Percentiles rank a stretch among this genome's conserved stretches.
Evolutionary conservation across 2,888 invertebrate species (phyloP).

Genomic region (Hololepta plana): DNA sequence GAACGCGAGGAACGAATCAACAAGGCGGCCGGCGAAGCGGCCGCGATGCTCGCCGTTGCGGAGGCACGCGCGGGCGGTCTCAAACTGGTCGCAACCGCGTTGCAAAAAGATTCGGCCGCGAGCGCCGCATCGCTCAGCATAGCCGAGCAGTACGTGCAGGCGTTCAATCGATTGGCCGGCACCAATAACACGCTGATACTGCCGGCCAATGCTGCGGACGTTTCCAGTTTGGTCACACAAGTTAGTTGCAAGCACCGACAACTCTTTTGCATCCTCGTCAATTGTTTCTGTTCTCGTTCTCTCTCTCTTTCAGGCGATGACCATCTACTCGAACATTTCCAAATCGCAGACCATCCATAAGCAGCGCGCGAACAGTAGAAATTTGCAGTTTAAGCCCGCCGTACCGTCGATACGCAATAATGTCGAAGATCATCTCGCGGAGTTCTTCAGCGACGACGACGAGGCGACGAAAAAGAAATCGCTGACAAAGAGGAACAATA

Average conservation of each 20-base stretch:
- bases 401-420: conserved; percentile 1
- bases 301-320: conserved; percentile 35
- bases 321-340: conserved; percentile 40
- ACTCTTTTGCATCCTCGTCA: conserved; percentile 3
- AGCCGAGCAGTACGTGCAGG: conserved; percentile 91
- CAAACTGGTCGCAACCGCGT: conserved; percentile 51
- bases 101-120: conserved; percentile 41
- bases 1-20: conserved; percentile 88
- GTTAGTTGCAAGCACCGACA: conserved; percentile 17
- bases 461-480: too few species aligned
- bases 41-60: conserved; percentile 80
- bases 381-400: conserved; percentile 5
- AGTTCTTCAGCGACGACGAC: conserved; percentile 26
- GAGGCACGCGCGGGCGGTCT: conserved; percentile 78
- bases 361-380: too few species aligned
- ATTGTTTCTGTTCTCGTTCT: conserved; percentile 7
- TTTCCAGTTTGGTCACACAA: conserved; percentile 64
- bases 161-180: conserved; percentile 85
- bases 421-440: conserved; percentile 19
- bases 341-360: too few species aligned
- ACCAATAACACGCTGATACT: conserved; percentile 87
- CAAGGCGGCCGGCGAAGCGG: conserved; percentile 80
- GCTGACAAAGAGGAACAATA: conserved; percentile 15
- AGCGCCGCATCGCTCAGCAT: conserved; percentile 83
- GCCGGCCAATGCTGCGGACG: conserved; percentile 75